Evolutionary conservation across 2,113 vertebrate species (phyloP), one percentile per base, ranked within the genome.

Genomic region (Tiliqua scincoides): DNA sequence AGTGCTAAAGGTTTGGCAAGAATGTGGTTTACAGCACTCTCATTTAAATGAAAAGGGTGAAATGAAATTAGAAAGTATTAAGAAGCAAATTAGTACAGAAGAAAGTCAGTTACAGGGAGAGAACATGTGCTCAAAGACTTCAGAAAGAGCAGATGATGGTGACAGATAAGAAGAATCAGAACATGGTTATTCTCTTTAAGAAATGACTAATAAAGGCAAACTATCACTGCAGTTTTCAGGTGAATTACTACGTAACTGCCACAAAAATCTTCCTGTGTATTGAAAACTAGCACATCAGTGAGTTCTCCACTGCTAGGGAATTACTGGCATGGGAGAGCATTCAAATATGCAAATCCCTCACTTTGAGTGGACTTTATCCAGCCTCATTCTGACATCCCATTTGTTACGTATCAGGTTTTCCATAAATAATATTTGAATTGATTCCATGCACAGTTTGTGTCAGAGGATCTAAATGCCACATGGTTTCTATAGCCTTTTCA

Each of bases 401-500:
- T 80, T 35, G 65, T 70, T 57, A 71, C 35, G 25, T n/a, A 61
- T 59, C n/a, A 72, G 23, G 67, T 52, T 72, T 83, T 73, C 52
- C 68, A 73, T 40, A 72, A 40, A 40, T 52, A 32, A 32, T 61
- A 72, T 72, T 40, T 83, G 35, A 32, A 59, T 59, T 40, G 32
- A 59, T 8, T 59, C 81, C 54, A 59, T 25, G 12, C 17, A 54
- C 68, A 83, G 18, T 83, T 72, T 83, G 81, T 30, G 37, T 37
- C 32, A 84, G 37, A 84, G 82, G 10, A 84, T 73, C 70, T 48
- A 73, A 84, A 84, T 63, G 37, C 57, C 71, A 63, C 40, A 32
- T 84, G 25, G 23, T 73, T 62, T 62, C 62, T 61, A 71, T 71
- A 72, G 57, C 18, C 48, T 63, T 74, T 74, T 62, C 37, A 74